Evolutionary conservation across 2,888 invertebrate species (phyloP).

Genomic region (Brachynemurus nebulosus): DNA sequence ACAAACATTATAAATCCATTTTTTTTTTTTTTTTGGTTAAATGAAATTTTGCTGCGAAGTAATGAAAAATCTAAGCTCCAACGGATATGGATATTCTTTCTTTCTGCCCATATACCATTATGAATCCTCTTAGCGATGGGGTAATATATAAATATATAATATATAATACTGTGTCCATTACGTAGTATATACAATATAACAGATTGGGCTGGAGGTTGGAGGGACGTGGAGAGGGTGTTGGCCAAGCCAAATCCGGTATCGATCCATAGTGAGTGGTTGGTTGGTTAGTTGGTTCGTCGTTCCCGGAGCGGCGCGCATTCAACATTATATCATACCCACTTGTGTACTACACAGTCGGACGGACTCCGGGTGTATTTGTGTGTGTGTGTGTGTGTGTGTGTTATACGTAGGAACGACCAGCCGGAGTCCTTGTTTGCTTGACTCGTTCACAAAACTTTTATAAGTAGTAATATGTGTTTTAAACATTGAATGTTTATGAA

Average conservation of each 20-base stretch:
- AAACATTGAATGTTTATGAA: no score
- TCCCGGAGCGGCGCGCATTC: constrained; percentile 5
- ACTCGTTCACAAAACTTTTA: not conserved
- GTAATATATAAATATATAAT: no score
- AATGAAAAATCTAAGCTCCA: no score
- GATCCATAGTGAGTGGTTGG: constrained; percentile 4
- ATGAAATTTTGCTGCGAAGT: no score
- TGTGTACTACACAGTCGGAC: no score
- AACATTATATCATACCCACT: no score
- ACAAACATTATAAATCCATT: no score
- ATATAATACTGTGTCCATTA: constrained; percentile 1
- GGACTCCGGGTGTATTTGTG: not conserved
- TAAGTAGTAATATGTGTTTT: not conserved
- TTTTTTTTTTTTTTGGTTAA: no score
- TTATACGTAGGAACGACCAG: not conserved
- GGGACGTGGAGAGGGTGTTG: constrained; percentile 3
- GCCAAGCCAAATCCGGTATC: constrained; percentile 9
- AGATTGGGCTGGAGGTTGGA: not conserved
- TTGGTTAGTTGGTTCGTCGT: no score
- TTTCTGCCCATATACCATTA: no score
- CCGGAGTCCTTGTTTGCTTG: not conserved
- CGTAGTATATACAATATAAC: not conserved
- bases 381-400: not conserved
- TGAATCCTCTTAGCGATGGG: no score
- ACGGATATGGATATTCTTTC: no score